A percentile compares a stretch with the other conserved stretches of the same genome.
These are phyloP conservation scores for Dermatophagoides farinae DNA, from an alignment of 1,140 invertebrate genomes.

Conservation along the genomic window DNA sequence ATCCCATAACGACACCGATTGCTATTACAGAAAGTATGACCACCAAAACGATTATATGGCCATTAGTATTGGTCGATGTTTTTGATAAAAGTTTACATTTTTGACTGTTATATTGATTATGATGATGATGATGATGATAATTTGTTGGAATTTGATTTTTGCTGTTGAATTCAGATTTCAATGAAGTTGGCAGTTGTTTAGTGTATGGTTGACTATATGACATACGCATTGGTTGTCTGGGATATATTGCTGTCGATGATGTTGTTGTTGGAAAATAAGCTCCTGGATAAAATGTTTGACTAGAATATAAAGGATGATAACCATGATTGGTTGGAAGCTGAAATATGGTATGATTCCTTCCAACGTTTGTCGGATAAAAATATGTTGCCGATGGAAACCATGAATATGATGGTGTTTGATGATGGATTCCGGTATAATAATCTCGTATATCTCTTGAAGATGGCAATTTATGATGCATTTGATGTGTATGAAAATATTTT, in stretches of 20 bases:
- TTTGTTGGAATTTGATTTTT: no score
- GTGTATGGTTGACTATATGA: background rate
- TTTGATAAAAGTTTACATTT: background rate
- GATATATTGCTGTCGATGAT: background rate
- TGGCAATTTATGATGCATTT: no score
- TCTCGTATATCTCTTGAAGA: no score
- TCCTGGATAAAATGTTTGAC: background rate
- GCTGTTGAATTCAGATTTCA: background rate
- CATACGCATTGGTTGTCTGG: background rate
- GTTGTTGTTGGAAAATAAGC: background rate
- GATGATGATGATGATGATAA: no score
- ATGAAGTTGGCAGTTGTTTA: background rate
- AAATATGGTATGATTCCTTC: no score
- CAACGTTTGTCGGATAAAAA: no score
- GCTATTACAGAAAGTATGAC: constrained; percentile 25
- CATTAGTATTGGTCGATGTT: constrained; percentile 19
- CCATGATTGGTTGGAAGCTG: no score
- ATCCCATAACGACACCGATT: constrained; percentile 23
- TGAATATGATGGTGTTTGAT: no score
- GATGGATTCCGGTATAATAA: no score
- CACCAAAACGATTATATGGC: constrained; percentile 24
- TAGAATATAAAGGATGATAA: background rate
- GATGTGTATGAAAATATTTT: no score
- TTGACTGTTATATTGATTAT: background rate
- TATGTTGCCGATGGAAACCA: no score